phyloP scores from a whole-genome alignment of 2,113 vertebrate genomes.

The Oophaga pumilio region DNA sequence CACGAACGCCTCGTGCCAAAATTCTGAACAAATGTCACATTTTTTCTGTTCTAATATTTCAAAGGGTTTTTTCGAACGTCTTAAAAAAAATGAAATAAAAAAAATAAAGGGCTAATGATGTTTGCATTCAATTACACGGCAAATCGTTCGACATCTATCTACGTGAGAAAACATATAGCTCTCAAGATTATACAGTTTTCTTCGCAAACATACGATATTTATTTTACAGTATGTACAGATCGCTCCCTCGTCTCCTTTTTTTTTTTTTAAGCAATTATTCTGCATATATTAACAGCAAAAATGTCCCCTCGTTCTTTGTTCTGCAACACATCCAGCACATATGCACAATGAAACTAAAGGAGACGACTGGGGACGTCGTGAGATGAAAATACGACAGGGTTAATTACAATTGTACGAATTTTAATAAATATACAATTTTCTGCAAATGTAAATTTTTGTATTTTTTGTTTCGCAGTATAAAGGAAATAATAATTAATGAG shows the following conservation, averaged over 20 bases:
- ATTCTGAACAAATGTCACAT: constrained; percentile 16
- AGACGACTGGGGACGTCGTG: neutral
- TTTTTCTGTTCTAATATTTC: neutral
- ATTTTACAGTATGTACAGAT: too few relatives aligned
- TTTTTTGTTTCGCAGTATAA: neutral
- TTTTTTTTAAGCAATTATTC: neutral
- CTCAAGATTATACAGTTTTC: neutral
- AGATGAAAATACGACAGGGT: neutral
- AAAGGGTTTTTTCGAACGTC: neutral
- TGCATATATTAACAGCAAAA: neutral
- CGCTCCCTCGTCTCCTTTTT: neutral
- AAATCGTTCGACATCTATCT: neutral
- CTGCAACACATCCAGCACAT: neutral
- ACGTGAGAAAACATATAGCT: neutral
- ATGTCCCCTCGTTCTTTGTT: neutral
- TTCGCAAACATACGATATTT: neutral
- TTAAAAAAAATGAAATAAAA: neutral
- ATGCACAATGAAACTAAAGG: neutral
- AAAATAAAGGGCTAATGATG: neutral
- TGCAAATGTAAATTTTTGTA: neutral
- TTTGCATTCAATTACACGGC: neutral
- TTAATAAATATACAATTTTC: neutral
- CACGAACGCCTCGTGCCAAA: neutral
- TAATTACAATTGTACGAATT: neutral
- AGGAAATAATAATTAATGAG: neutral